Conservation (phyloP, 2,888 invertebrate species). For the Baccha elongata region DNA sequence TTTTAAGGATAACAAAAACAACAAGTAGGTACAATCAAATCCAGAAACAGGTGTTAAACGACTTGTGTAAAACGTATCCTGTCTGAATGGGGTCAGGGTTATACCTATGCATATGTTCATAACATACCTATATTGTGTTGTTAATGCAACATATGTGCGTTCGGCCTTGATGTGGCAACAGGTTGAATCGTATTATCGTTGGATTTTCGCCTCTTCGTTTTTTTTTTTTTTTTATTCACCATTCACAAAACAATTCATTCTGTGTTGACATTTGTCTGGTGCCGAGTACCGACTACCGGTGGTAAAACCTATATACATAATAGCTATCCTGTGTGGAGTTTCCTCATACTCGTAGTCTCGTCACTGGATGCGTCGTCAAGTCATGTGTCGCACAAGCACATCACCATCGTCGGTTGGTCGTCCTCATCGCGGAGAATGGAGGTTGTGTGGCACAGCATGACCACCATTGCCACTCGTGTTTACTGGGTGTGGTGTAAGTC, state of each 20-base stretch:
- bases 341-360: constrained; percentile 51
- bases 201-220: constrained; percentile 26
- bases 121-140: constrained; percentile 14
- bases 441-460: constrained; percentile 65
- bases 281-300: constrained; percentile 45
- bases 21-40: constrained; percentile 22
- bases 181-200: constrained; percentile 41
- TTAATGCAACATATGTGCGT: constrained; percentile 48
- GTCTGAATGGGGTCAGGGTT: constrained; percentile 37
- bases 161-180: constrained; percentile 23
- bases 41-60: constrained; percentile 59
- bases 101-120: too few species aligned
- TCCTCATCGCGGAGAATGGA: constrained; percentile 12
- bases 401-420: background rate
- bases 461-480: constrained; percentile 51
- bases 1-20: constrained; percentile 20
- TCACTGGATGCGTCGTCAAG: too few species aligned
- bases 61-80: constrained; percentile 21
- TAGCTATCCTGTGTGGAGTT: constrained; percentile 68
- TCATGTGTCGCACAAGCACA: constrained; percentile 52
- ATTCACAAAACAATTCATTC: background rate
- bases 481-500: constrained; percentile 53
- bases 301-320: too few species aligned
- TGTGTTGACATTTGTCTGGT: background rate
- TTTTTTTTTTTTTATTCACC: constrained; percentile 42